A percentile compares a stretch with the other conserved stretches of the same genome.
phyloP scores from a whole-genome alignment of 2,888 invertebrate genomes.

The Drosophila percnosoma region DNA sequence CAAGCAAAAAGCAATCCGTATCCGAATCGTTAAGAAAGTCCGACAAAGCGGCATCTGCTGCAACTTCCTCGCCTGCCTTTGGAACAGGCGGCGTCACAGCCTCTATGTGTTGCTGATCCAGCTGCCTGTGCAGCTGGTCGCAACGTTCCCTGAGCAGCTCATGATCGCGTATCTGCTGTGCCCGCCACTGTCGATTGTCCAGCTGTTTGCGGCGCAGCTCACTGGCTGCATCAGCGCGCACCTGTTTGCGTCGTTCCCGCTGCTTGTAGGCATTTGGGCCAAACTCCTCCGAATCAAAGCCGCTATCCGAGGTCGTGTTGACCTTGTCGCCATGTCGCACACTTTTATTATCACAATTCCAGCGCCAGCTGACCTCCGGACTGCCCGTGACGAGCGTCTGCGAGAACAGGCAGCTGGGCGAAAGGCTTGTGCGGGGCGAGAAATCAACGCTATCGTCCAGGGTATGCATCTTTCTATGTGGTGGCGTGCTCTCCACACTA shows the following conservation, averaged over 20 bases:
- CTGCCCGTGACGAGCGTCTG: constrained; percentile 80
- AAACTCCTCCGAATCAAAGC: constrained; percentile 72
- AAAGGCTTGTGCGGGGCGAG: constrained; percentile 74
- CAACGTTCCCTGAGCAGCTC: constrained; percentile 79
- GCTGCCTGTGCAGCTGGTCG: constrained; percentile 73
- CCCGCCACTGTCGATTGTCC: constrained; percentile 70
- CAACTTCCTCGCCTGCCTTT: not conserved
- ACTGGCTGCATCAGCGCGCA: constrained; percentile 39
- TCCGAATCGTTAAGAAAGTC: constrained; percentile 82
- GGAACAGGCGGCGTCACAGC: not conserved
- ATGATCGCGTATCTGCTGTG: constrained; percentile 71
- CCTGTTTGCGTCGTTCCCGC: constrained; percentile 52
- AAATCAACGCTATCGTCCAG: constrained; percentile 79
- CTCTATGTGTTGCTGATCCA: constrained; percentile 50
- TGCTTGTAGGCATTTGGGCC: constrained; percentile 32
- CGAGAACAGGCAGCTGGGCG: constrained; percentile 78
- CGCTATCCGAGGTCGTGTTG: constrained; percentile 69
- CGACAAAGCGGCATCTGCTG: constrained; percentile 46
- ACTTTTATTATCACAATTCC: constrained; percentile 62
- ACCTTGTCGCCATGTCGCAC: constrained; percentile 31
- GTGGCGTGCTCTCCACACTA: constrained; percentile 78
- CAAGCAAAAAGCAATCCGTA: constrained; percentile 77
- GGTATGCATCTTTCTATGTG: constrained; percentile 63
- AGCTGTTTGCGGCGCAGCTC: constrained; percentile 66
- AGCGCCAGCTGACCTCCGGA: constrained; percentile 83